These are phyloP conservation scores for Sigmodon hispidus DNA, from an alignment of 2,113 vertebrate genomes.

Conservation along the genomic window DNA sequence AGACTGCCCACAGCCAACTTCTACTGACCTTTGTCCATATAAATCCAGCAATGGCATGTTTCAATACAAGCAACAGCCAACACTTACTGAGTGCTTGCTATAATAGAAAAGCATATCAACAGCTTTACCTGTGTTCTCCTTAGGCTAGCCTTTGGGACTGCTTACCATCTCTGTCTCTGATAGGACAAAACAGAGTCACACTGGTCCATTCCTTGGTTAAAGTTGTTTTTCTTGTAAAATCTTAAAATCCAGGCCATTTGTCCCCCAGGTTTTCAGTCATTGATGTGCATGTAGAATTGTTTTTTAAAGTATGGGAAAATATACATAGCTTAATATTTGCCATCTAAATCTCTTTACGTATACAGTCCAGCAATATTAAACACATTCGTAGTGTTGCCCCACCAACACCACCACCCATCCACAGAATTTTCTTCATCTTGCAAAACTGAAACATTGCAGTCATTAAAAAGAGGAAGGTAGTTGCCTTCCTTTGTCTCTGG, in stretches of 20 bases:
- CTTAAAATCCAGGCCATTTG: neutral
- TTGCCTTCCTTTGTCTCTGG: neutral
- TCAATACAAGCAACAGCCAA: neutral
- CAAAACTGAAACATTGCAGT: neutral
- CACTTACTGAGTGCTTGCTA: neutral
- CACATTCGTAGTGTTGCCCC: rapidly evolving
- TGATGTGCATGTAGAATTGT: neutral
- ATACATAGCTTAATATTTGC: neutral
- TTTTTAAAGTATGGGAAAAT: neutral
- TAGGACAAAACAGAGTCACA: neutral
- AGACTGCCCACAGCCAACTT: neutral
- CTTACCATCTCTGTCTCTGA: neutral
- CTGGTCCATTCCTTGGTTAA: neutral
- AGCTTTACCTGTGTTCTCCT: neutral
- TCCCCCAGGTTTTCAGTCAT: neutral
- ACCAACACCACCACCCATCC: neutral
- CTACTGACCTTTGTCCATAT: neutral
- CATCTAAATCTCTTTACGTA: neutral
- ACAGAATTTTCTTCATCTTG: neutral
- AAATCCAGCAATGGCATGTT: neutral
- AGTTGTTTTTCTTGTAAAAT: neutral
- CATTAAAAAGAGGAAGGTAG: neutral
- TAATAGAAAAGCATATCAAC: neutral
- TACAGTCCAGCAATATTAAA: neutral
- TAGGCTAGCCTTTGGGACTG: neutral